phyloP scores from a whole-genome alignment of 2,797 vertebrate genomes.

The Sebastes cheni region DNA sequence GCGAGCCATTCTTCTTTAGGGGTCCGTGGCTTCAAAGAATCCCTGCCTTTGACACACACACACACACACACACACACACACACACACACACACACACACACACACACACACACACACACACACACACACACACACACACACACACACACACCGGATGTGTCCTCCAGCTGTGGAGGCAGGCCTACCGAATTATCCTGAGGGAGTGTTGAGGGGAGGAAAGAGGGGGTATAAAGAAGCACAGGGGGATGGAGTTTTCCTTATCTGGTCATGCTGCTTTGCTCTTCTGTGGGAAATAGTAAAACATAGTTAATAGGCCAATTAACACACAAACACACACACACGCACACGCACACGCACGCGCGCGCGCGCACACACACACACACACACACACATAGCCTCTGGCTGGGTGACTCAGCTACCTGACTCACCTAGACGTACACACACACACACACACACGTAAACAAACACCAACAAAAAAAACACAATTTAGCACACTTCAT shows the following conservation, averaged over 20 bases:
- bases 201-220: constrained; percentile 2
- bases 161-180: constrained; percentile 70
- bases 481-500: background rate
- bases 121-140: constrained; percentile 32
- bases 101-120: constrained; percentile 13
- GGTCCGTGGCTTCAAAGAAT: constrained; percentile 47
- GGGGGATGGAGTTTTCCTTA: constrained; percentile 45
- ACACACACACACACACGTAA: background rate
- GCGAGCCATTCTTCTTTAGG: background rate
- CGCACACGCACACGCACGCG: background rate
- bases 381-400: background rate
- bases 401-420: constrained; percentile 25
- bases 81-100: background rate
- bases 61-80: background rate
- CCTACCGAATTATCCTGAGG: constrained; percentile 26
- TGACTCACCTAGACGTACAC: constrained; percentile 10
- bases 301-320: constrained; percentile 14
- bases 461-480: background rate
- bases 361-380: too few relatives aligned
- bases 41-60: background rate
- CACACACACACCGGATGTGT: constrained; percentile 56
- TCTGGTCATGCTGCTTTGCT: constrained; percentile 40
- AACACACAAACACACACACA: background rate
- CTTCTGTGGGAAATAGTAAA: constrained; percentile 27
- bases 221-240: constrained; percentile 13